Base-by-base conservation (phyloP, 2,113 vertebrate genomes). In the Neodontobutis hainanensis region DNA sequence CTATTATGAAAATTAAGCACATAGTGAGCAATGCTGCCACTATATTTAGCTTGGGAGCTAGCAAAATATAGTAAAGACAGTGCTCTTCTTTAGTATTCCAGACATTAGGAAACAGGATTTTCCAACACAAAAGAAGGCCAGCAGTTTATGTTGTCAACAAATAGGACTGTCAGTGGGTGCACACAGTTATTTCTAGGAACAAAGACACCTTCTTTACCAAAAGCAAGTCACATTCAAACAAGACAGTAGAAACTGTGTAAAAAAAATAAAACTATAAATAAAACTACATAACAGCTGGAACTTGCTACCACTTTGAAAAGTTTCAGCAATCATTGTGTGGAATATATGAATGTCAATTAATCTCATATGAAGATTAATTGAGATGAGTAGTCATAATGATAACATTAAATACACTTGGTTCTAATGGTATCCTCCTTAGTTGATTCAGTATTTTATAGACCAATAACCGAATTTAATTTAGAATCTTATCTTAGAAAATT, bases 41-140 rank as follows among this genome's bases (percentile, higher is more conserved):
- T 92, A 91, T 88, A 89, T 90, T 90, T 93, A 90, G 84, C 73
- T 75, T 84, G 72, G 73, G 60, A 58, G 59, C 73, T 76, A 55
- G 12, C 11, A 12, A 51, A 34, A 5, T 6, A 6, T 34, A 11
- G 32, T 12, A 5, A 14, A 53, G 12, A 14, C 11, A 27, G 19
- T 56, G 61, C 65, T 78, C 84, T 73, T 87, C 85, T 80, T 81
- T 61, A 78, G 74, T 12, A 74, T 83, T 90, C 86, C 87, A 80
- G 66, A 87, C 81, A 88, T 80, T 53, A 68, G 80, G 84, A 89
- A 87, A 84, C 69, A 48, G 65, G 48, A 80, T 79, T 85, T 87
- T 84, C 83, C 73, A 82, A 77, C 71, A 32, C 65, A 74, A 81
- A 81, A 70, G 47, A 61, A 52, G 46, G 81, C 80, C 73, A 88